A percentile compares a stretch with the other conserved stretches of the same genome.
Conservation (phyloP, 92 coral and sea anemone species). For the Actinostola sp. region DNA sequence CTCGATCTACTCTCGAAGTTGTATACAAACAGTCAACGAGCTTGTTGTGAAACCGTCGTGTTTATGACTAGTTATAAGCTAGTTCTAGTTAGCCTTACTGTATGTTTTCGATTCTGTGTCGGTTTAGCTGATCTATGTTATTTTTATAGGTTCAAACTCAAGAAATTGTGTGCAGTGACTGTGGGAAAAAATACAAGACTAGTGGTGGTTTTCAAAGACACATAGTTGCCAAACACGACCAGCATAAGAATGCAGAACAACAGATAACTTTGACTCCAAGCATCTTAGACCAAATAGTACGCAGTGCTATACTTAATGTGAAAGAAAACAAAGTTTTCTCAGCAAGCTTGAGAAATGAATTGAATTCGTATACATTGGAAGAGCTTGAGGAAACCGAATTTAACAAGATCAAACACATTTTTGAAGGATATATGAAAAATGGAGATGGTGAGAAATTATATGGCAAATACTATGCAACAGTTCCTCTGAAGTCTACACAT, state of each 20-base stretch:
- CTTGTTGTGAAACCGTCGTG: neutral
- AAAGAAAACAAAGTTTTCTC: conserved; percentile 29
- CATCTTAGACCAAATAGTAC: conserved; percentile 24
- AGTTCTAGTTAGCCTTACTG: neutral
- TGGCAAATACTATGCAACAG: conserved; percentile 20
- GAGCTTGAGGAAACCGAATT: conserved; percentile 45
- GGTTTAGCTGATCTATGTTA: neutral
- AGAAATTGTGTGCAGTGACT: conserved; percentile 41
- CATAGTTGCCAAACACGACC: conserved; percentile 42
- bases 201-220: conserved; percentile 52
- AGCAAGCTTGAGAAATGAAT: conserved; percentile 24
- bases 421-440: conserved; percentile 47
- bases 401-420: conserved; percentile 24
- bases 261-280: conserved; percentile 11
- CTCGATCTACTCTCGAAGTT: neutral
- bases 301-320: conserved; percentile 22
- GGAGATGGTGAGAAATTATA: conserved; percentile 53
- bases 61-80: neutral
- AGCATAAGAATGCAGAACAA: conserved; percentile 6
- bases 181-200: conserved; percentile 54
- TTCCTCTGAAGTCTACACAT: conserved; percentile 32
- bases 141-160: neutral
- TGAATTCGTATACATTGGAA: conserved; percentile 17
- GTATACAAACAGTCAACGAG: neutral
- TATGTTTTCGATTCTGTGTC: neutral